Percentiles rank a stretch among this genome's conserved stretches.
Evolutionary conservation across 2,797 vertebrate species (phyloP).

Genomic region (Alosa sapidissima): DNA sequence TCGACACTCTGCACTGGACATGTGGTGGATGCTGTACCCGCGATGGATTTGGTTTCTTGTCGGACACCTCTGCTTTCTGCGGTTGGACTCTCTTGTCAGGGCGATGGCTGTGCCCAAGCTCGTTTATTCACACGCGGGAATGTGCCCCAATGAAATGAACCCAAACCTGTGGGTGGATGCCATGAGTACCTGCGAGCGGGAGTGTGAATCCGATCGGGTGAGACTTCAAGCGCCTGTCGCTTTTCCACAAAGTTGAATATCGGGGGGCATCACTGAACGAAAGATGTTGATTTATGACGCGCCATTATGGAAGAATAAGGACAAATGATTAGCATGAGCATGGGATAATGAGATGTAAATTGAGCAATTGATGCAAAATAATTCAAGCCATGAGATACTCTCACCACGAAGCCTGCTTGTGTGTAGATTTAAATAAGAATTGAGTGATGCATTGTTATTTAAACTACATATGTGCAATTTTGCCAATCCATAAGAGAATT

Average conservation of each 20-base stretch:
- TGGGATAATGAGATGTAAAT: slow-evolving; percentile 21
- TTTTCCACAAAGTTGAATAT: background rate
- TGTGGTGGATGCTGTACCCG: slow-evolving; percentile 82
- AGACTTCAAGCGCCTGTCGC: slow-evolving; percentile 53
- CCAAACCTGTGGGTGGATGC: slow-evolving; percentile 99
- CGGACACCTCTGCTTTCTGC: slow-evolving; percentile 70
- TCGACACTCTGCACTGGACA: slow-evolving; percentile 61
- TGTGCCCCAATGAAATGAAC: slow-evolving; percentile 98
- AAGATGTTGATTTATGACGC: slow-evolving; percentile 14
- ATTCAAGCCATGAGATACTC: slow-evolving; percentile 14
- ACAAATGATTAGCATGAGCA: slow-evolving; percentile 1
- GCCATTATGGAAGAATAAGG: slow-evolving; percentile 2
- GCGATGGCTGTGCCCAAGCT: slow-evolving; percentile 80
- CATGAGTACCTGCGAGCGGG: slow-evolving; percentile 96
- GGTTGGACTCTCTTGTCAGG: slow-evolving; percentile 67
- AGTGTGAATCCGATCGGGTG: slow-evolving; percentile 94
- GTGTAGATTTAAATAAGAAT: slow-evolving; percentile 23
- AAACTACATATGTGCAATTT: background rate
- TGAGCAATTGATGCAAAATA: slow-evolving; percentile 19
- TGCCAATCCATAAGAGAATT: background rate
- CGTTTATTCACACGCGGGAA: slow-evolving; percentile 93
- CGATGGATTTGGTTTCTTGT: slow-evolving; percentile 85
- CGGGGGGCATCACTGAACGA: background rate
- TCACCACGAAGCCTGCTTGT: background rate
- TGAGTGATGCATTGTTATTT: slow-evolving; percentile 2